Conservation (phyloP, 37 sponge, comb jelly and placozoan genomes). For the Dysidea cf. avara region DNA sequence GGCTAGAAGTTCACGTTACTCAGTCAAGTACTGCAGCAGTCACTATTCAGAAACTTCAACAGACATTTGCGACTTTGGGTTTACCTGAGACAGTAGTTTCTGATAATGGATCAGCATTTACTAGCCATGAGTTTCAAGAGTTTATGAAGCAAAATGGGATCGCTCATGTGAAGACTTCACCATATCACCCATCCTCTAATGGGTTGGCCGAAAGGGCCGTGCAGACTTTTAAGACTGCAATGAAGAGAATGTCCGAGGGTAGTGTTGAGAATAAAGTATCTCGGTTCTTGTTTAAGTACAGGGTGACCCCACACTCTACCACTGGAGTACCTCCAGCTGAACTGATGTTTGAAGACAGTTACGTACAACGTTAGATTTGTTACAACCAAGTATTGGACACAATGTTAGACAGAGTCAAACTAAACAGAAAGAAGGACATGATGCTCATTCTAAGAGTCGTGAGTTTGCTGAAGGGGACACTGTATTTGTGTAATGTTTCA, state of each 20-base stretch:
- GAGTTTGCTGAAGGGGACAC: not conserved
- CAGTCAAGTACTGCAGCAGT: not conserved
- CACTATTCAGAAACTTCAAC: constrained; percentile 8
- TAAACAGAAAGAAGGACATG: constrained; percentile 32
- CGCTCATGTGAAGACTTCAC: constrained; percentile 11
- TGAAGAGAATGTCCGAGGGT: not conserved
- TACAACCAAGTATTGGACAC: constrained; percentile 19
- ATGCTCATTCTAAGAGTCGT: too few relatives aligned
- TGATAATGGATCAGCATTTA: constrained; percentile 48
- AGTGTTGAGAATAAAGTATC: constrained; percentile 3
- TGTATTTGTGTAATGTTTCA: constrained; percentile 9
- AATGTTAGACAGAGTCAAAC: constrained; percentile 7
- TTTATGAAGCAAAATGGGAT: constrained; percentile 44
- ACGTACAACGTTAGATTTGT: constrained; percentile 21
- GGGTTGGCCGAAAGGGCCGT: constrained; percentile 39
- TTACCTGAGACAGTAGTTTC: constrained; percentile 32
- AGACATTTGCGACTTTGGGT: constrained; percentile 24
- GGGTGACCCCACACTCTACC: constrained; percentile 26
- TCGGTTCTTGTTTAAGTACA: constrained; percentile 20
- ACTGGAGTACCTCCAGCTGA: constrained; percentile 37
- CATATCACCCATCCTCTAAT: too few relatives aligned
- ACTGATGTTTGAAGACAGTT: constrained; percentile 22
- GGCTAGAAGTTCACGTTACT: too few relatives aligned
- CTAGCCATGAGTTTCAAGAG: constrained; percentile 26
- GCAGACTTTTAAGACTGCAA: constrained; percentile 21